Percentiles rank a stretch among this genome's conserved stretches.
phyloP scores from a whole-genome alignment of 2,888 invertebrate species.

The Rhingia campestris region DNA sequence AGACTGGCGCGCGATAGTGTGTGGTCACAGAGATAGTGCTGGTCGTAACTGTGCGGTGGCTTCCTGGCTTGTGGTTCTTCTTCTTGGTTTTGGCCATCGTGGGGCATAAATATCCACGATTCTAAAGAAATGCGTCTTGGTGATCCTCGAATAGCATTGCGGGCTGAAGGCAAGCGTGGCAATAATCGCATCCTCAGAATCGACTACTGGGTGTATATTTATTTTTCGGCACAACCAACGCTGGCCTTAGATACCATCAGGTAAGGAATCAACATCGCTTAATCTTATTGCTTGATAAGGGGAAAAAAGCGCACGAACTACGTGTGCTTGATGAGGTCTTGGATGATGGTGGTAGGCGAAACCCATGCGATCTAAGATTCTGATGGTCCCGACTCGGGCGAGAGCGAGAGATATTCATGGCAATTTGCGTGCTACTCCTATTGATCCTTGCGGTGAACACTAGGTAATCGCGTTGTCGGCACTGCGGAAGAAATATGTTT shows the following conservation, averaged over 20 bases:
- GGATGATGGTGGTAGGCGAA: slow-evolving; percentile 39
- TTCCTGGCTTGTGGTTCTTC: slow-evolving; percentile 45
- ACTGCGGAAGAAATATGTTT: slow-evolving; percentile 66
- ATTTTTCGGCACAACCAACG: slow-evolving; percentile 63
- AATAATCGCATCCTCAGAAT: slow-evolving; percentile 67
- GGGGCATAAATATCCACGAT: slow-evolving; percentile 70
- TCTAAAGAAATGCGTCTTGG: slow-evolving; percentile 66
- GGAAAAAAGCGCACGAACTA: slow-evolving; percentile 65
- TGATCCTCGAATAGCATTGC: slow-evolving; percentile 11
- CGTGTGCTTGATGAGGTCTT: slow-evolving; percentile 64
- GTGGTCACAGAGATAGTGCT: slow-evolving; percentile 53
- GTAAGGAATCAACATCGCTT: slow-evolving; percentile 70
- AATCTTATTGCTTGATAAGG: slow-evolving; percentile 73
- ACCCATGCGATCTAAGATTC: background rate
- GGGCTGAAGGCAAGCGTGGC: slow-evolving; percentile 43
- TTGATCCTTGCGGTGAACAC: slow-evolving; percentile 46
- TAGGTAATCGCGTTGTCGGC: slow-evolving; percentile 50
- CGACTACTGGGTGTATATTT: slow-evolving; percentile 70
- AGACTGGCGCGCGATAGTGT: slow-evolving; percentile 42
- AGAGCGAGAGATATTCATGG: slow-evolving; percentile 18
- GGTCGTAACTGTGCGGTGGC: slow-evolving; percentile 11
- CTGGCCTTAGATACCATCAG: slow-evolving; percentile 53
- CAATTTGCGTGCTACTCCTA: slow-evolving; percentile 62
- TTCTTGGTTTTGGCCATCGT: slow-evolving; percentile 44
- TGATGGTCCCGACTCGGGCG: background rate